A percentile compares a stretch with the other conserved stretches of the same genome.
Conservation (phyloP, 2,888 invertebrate genomes). For the Eupsilia transversa region DNA sequence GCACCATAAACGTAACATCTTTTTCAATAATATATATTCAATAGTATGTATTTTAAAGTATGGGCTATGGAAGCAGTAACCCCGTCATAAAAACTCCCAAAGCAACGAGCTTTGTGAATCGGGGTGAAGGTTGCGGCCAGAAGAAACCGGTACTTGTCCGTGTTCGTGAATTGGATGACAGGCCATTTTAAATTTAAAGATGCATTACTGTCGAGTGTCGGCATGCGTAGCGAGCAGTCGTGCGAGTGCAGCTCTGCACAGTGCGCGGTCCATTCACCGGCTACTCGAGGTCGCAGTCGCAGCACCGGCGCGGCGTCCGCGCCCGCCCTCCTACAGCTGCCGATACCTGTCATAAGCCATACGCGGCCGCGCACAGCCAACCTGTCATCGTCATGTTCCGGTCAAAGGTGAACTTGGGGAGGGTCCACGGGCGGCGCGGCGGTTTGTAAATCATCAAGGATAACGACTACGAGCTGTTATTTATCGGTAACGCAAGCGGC, state of each 20-base stretch:
- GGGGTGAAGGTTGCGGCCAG: constrained; percentile 38
- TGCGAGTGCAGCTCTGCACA: constrained; percentile 6
- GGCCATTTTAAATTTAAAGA: constrained; percentile 22
- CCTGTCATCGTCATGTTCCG: constrained; percentile 7
- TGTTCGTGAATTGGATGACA: constrained; percentile 23
- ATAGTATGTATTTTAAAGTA: constrained; percentile 17
- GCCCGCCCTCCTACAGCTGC: too few species aligned
- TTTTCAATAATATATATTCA: constrained; percentile 2
- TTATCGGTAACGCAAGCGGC: constrained; percentile 36
- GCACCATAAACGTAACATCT: not conserved
- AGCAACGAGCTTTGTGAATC: constrained; percentile 10
- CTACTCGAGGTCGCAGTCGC: constrained; percentile 15
- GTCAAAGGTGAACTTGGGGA: constrained; percentile 25
- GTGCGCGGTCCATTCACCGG: constrained; percentile 5
- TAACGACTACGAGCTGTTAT: constrained; percentile 46
- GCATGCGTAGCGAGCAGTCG: constrained; percentile 12
- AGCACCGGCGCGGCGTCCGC: not conserved
- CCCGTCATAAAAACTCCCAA: constrained; percentile 1
- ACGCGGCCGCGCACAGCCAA: not conserved
- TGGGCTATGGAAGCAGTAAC: not conserved
- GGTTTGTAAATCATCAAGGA: constrained; percentile 35
- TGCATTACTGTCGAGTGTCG: constrained; percentile 19
- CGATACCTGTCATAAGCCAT: not conserved
- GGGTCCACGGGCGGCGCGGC: not conserved
- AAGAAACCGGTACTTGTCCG: constrained; percentile 27